Base-by-base conservation (phyloP, 2,888 invertebrate species). In the Tipula unca region DNA sequence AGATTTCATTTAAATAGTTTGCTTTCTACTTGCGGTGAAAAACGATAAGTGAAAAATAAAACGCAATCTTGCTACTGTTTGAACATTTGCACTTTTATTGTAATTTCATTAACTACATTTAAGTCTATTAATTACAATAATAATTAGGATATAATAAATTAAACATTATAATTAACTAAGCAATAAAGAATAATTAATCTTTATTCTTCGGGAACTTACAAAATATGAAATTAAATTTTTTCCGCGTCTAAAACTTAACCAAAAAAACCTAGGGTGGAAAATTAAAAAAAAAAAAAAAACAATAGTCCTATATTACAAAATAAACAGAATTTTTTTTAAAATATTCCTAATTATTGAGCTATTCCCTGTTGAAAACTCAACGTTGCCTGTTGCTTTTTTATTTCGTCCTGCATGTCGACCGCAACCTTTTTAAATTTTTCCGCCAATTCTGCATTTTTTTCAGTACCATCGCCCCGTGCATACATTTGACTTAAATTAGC, bases 401-500 rank as follows among this genome's bases (percentile, higher is more conserved):
- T 89, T 87, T 96, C 94, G 20, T 94, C 93, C 88, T 96, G 94
- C 89, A 96, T 91, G 85, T 94, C 94, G 82, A 94, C 88, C 0
- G 96, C 96, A 87, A 94, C 91, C 87, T 93, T 91, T 89, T 94
- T 95, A 89, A 94, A 97, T 87, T 93, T 93, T 86, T 95, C 93
- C 0, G 96, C 94, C 88, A 96, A 92, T 86, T 94, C 93, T 85
- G 91, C 89, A 90, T 95, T 94, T 89, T 95, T 94, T 85, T 94
- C 94, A 0, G 94, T 95, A 1, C 98, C 98, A 87, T 98, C 96
- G 14, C 97, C 97, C 89, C 93, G 94, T 39, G 93, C 92, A 89
- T 96, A 96, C 96, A 97, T 97, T 90, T 95, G 94, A 89, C 97
- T 95, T 0, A 98, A 92, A 91, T 98, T 98, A 0, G 95, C 95